phyloP scores from a whole-genome alignment of 1,140 invertebrate genomes.

The Epicauta chinensis region DNA sequence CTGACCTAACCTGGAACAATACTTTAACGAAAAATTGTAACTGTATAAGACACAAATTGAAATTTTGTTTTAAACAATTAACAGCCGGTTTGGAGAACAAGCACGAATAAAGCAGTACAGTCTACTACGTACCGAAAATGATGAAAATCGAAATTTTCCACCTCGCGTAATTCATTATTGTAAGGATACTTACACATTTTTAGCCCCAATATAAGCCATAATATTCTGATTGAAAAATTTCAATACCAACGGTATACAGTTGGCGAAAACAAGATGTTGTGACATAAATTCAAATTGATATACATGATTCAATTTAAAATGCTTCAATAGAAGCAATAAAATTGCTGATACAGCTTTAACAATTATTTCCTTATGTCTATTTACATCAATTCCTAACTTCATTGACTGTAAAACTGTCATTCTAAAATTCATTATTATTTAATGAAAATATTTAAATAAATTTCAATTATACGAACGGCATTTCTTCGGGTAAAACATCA shows the following conservation, averaged over 20 bases:
- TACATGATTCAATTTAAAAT: conserved; percentile 98
- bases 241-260: conserved; percentile 96
- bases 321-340: conserved; percentile 88
- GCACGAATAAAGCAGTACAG: too few relatives aligned
- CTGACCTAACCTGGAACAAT: conserved; percentile 62
- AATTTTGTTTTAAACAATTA: too few relatives aligned
- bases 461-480: conserved; percentile 67
- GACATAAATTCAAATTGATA: conserved; percentile 99
- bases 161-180: too few relatives aligned
- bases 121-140: too few relatives aligned
- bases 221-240: conserved; percentile 99
- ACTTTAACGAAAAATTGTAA: conserved; percentile 65
- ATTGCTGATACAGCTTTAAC: conserved; percentile 97
- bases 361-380: conserved; percentile 98
- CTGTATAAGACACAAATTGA: conserved; percentile 63
- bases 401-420: conserved; percentile 96
- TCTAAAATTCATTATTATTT: conserved; percentile 41
- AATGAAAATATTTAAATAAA: too few relatives aligned
- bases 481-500: conserved; percentile 94
- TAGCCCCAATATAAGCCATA: conserved; percentile 88
- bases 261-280: conserved; percentile 98
- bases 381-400: conserved; percentile 95
- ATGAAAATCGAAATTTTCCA: too few relatives aligned
- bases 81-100: too few relatives aligned
- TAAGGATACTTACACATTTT: conserved; percentile 78